These are phyloP conservation scores for Ecliptopera silaceata DNA, from an alignment of 2,888 invertebrate species.

Conservation along the genomic window DNA sequence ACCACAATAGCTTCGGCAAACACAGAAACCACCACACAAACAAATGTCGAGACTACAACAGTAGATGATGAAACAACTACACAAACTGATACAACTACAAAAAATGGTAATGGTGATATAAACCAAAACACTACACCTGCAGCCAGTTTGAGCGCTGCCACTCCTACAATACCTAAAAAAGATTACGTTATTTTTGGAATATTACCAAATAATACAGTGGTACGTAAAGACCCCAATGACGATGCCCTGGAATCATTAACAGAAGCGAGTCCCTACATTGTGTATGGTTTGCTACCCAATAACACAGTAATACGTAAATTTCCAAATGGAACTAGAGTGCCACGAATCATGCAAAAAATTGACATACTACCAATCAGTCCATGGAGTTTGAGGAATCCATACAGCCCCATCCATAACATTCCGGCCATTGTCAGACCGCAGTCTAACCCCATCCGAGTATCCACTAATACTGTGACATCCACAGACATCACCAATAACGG, in stretches of 20 bases:
- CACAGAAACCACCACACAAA: constrained; percentile 42
- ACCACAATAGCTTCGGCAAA: constrained; percentile 25
- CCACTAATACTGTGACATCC: constrained; percentile 86
- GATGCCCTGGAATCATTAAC: constrained; percentile 86
- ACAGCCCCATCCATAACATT: constrained; percentile 84
- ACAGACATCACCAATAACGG: constrained; percentile 83
- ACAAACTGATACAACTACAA: constrained; percentile 42
- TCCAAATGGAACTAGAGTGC: constrained; percentile 90
- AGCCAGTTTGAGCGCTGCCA: constrained; percentile 49
- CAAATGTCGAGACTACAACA: constrained; percentile 44
- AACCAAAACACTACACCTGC: constrained; percentile 52
- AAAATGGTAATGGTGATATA: constrained; percentile 41
- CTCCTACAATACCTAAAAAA: constrained; percentile 78
- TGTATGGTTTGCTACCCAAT: constrained; percentile 90
- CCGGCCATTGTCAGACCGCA: constrained; percentile 82
- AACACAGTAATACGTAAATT: constrained; percentile 91
- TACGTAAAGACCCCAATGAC: constrained; percentile 88
- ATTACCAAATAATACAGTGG: constrained; percentile 90
- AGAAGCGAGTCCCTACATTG: constrained; percentile 87
- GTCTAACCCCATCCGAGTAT: constrained; percentile 84
- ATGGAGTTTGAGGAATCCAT: constrained; percentile 83
- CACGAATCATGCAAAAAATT: constrained; percentile 84
- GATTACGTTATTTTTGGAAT: constrained; percentile 90
- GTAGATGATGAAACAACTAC: constrained; percentile 49
- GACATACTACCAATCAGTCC: constrained; percentile 84